phyloP scores from a whole-genome alignment of 1,140 invertebrate species.

The Trachelipus rathkii region DNA sequence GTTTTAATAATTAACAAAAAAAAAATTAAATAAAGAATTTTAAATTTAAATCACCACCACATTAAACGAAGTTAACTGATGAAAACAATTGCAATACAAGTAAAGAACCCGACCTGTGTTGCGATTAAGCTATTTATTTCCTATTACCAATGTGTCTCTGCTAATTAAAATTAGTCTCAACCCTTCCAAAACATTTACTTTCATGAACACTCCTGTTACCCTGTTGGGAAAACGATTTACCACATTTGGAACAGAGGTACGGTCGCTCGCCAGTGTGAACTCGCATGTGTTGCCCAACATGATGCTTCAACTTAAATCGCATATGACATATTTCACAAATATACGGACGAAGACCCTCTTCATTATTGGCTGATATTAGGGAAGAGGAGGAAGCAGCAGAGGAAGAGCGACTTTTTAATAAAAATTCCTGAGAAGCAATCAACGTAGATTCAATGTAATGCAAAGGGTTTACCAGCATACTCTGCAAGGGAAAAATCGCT shows the following conservation, averaged over 20 bases:
- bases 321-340: conserved; percentile 44
- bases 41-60: no score
- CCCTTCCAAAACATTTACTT: not conserved
- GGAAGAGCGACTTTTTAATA: not conserved
- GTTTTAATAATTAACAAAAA: not conserved
- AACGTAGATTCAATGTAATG: not conserved
- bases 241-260: conserved; percentile 53
- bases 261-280: conserved; percentile 54
- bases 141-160: not conserved
- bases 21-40: not conserved
- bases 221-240: conserved; percentile 51
- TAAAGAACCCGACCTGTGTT: no score
- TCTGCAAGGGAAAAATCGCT: no score
- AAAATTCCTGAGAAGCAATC: not conserved
- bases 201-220: not conserved
- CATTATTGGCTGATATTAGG: conserved; percentile 2
- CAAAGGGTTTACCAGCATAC: not conserved
- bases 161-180: not conserved
- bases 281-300: conserved; percentile 50
- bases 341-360: conserved; percentile 39
- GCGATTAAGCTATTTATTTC: not conserved
- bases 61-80: no score
- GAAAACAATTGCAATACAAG: no score
- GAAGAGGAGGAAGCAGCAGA: no score
- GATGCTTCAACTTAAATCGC: conserved; percentile 44